Evolutionary conservation across 2,888 invertebrate species (phyloP), one percentile per base, ranked within the genome.

Genomic region (Rhagophthalmus giganteus): DNA sequence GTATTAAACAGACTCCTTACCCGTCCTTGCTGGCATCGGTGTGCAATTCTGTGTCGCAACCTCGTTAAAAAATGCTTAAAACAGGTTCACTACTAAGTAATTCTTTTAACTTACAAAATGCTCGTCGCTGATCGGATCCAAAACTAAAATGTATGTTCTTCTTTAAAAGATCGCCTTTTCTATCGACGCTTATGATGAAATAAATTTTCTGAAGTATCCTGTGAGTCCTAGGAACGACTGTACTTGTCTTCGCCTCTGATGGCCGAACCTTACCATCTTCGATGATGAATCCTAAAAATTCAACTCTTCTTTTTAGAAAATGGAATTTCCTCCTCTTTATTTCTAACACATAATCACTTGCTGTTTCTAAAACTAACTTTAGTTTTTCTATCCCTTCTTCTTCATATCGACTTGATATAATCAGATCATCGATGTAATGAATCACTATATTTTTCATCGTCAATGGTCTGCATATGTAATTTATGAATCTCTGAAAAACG

Each of bases 191-290:
- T 4, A 72, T n/a, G n/a, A n/a, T n/a, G n/a, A n/a, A n/a, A n/a
- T n/a, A n/a, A n/a, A n/a, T n/a, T n/a, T n/a, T n/a, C n/a, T n/a
- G n/a, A n/a, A n/a, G n/a, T n/a, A n/a, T n/a, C n/a, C n/a, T n/a
- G n/a, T n/a, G n/a, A n/a, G 34, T 2, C 69, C 68, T 6, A 72
- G 42, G 50, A 71, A 70, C 31, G 63, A 61, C 42, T 66, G 64
- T 1, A 70, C 32, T 14, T 67, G 60, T 56, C 42, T 72, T 72
- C 5, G 37, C 32, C 2, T 46, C 39, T 1, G 63, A 58, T 2
- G 69, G 69, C 5, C 48, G 47, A 0, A 70, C 45, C 12, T 47
- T 55, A 0, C 65, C 67, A 15, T 58, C 30, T 54, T 64, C 60
- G 2, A 71, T 57, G 5, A 63, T 20, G 11, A 10, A 20, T 5